Conservation (phyloP, 2,113 vertebrate species). For the Turnix velox region DNA sequence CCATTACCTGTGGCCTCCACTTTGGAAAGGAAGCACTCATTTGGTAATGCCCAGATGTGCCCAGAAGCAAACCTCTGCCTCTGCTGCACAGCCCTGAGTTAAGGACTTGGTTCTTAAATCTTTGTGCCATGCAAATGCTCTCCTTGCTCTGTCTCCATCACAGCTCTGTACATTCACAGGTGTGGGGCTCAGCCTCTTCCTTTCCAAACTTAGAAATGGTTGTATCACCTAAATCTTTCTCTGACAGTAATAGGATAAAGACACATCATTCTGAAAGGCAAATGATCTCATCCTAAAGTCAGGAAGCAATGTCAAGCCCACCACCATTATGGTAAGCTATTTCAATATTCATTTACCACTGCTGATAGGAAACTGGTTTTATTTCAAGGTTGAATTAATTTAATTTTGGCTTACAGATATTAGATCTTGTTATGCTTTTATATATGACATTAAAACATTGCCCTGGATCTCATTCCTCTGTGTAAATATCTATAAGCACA, state of each 20-base stretch:
- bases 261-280: not conserved
- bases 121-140: rapidly evolving
- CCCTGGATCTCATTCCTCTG: not conserved
- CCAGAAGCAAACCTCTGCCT: not conserved
- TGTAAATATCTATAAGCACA: conserved; percentile 16
- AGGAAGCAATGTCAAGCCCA: not conserved
- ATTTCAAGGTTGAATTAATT: conserved; percentile 13
- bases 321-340: not conserved
- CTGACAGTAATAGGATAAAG: not conserved
- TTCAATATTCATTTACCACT: conserved; percentile 1
- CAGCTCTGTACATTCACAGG: not conserved
- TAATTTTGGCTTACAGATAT: not conserved
- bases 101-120: not conserved
- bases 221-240: not conserved
- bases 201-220: not conserved
- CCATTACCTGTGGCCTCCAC: not conserved
- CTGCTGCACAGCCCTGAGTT: not conserved
- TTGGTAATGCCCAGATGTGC: not conserved
- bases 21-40: not conserved
- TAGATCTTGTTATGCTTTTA: not conserved
- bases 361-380: not conserved
- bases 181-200: not conserved
- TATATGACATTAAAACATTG: not conserved
- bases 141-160: not conserved
- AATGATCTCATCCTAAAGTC: not conserved